Base-by-base conservation (phyloP, 2,888 invertebrate species). In the Ethmia dodecea region DNA sequence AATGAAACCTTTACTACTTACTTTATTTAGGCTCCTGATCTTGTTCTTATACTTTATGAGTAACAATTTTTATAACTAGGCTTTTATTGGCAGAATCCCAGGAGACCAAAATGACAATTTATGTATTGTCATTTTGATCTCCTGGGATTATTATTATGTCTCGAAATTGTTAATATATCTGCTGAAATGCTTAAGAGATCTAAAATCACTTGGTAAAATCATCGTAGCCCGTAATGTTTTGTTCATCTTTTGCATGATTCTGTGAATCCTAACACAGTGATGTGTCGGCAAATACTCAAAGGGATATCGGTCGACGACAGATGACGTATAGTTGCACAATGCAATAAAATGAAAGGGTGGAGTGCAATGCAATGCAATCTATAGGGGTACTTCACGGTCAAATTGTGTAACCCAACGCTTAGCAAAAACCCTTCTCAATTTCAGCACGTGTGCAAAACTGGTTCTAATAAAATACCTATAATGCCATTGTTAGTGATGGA, bases 301-400 rank as follows among this genome's bases (percentile, higher is more conserved):
- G 73, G 63, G 45, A 34, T 24, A 51, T 59, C 47, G 59, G 54
- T 48, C 60, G 60, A 52, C 57, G 65, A 67, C 84, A 80, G 79
- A 81, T 83, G 83, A 84, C 74, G 64, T 78, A 76, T 70, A 63
- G 52, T 84, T 81, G 78, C 78, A 80, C 83, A 84, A 84, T 73
- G 56, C 64, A 57, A 68, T 74, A n/a, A n/a, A n/a, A n/a, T n/a
- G 65, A 74, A 79, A 76, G 83, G 81, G 78, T 80, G 69, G 67
- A 77, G 65, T 80, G 81, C 79, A 81, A 68, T 61, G 73, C 75
- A 49, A 71, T 83, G 84, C 80, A 77, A 81, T 73, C 70, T 67
- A 84, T 84, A 83, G 75, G 84, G 84, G 84, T 63, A 80, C 70
- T 80, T 58, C 53, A 71, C 68, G 69, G 70, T 66, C 69, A 73